These are phyloP conservation scores for Oreochromis tanganicae DNA, from an alignment of 2,113 vertebrate genomes.

Conservation along the genomic window DNA sequence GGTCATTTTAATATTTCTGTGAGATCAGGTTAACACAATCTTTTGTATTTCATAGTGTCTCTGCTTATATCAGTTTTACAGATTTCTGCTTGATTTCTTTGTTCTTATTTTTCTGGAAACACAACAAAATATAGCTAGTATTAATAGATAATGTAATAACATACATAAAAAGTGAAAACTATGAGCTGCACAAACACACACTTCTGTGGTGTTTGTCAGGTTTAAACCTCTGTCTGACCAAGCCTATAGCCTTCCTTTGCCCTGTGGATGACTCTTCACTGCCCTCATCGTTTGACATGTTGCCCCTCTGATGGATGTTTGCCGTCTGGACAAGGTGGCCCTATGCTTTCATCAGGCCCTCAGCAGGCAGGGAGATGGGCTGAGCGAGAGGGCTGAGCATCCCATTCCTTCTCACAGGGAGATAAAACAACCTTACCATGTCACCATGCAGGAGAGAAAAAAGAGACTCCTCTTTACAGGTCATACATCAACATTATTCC, in stretches of 20 bases:
- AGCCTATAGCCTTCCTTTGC: neutral
- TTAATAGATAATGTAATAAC: neutral
- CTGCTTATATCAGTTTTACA: neutral
- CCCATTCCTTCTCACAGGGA: constrained; percentile 4
- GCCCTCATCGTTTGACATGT: constrained; percentile 33
- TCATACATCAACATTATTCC: constrained; percentile 70
- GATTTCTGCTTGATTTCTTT: neutral
- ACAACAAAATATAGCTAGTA: neutral
- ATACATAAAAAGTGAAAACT: neutral
- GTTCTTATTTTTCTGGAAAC: neutral
- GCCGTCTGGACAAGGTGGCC: constrained; percentile 58
- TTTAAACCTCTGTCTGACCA: constrained; percentile 4
- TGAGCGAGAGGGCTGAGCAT: neutral
- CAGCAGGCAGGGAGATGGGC: constrained; percentile 22
- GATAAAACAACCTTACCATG: constrained; percentile 66
- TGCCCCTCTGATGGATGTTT: constrained; percentile 56
- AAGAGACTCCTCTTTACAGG: constrained; percentile 58
- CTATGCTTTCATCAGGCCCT: constrained; percentile 63
- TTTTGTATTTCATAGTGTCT: neutral
- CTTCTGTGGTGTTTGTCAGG: neutral
- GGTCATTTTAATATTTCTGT: neutral
- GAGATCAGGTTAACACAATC: neutral
- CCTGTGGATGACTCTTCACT: constrained; percentile 31
- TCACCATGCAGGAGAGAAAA: constrained; percentile 59
- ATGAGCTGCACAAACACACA: neutral